phyloP scores from a whole-genome alignment of 2,797 vertebrate genomes.

The Staurois parvus region DNA sequence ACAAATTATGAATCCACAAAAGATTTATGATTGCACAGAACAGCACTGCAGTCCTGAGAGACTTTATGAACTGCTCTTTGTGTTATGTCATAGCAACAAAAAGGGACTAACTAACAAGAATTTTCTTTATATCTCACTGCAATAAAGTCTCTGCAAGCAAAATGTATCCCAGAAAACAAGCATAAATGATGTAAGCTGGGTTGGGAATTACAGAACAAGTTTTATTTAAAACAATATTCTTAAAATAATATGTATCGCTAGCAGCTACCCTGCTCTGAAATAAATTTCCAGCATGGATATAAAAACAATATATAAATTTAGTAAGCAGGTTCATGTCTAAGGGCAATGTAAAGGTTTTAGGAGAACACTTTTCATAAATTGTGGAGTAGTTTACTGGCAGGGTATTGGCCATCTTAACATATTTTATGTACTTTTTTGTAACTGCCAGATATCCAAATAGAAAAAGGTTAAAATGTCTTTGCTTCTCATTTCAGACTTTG shows the following conservation, averaged over 20 bases:
- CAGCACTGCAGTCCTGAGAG: slow-evolving; percentile 29
- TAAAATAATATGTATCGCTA: neutral
- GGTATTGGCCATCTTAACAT: no score
- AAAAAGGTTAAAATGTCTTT: no score
- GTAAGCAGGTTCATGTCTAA: no score
- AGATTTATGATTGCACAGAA: slow-evolving; percentile 50
- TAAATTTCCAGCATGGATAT: neutral
- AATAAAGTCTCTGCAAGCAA: slow-evolving; percentile 19
- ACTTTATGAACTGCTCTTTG: slow-evolving; percentile 29
- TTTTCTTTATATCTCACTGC: slow-evolving; percentile 19
- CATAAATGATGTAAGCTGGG: neutral
- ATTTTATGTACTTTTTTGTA: no score
- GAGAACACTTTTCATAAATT: no score
- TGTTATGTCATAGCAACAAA: slow-evolving; percentile 36
- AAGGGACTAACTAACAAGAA: slow-evolving; percentile 35
- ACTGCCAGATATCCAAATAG: no score
- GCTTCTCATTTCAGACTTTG: no score
- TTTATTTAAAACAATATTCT: neutral
- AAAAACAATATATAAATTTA: no score
- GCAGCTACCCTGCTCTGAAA: neutral
- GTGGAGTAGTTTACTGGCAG: no score
- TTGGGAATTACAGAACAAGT: neutral
- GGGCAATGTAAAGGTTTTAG: no score
- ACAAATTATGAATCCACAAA: slow-evolving; percentile 29
- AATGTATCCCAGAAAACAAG: neutral